A percentile compares a stretch with the other conserved stretches of the same genome.
Evolutionary conservation across 2,113 vertebrate species (phyloP).

Genomic region (Tachycineta bicolor): DNA sequence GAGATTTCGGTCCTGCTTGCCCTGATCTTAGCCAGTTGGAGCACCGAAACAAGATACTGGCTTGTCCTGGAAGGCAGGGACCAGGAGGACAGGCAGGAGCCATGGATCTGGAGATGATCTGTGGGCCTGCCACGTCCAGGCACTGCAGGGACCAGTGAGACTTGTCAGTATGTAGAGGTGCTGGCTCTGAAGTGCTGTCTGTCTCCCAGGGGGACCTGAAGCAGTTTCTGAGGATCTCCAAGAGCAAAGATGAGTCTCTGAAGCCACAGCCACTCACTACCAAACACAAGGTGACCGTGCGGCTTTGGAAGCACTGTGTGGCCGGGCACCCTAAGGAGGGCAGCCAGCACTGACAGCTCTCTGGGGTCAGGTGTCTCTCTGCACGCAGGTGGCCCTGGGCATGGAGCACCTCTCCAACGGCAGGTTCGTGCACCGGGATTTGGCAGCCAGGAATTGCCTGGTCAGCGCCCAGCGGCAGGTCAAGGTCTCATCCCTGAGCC

Average conservation of each 20-base stretch:
- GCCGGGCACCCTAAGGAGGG: neutral
- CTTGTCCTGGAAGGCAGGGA: neutral
- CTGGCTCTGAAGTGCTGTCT: neutral
- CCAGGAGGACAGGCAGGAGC: neutral
- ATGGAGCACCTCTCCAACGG: slow-evolving; percentile 96
- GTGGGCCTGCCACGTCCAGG: neutral
- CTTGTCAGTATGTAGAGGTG: neutral
- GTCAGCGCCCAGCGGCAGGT: slow-evolving; percentile 90
- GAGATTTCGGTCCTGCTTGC: neutral
- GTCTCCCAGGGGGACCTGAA: slow-evolving; percentile 91
- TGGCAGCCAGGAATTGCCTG: slow-evolving; percentile 94
- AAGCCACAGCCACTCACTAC: slow-evolving; percentile 91
- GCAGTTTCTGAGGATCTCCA: slow-evolving; percentile 95
- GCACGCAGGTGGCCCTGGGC: slow-evolving; percentile 92
- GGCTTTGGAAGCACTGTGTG: neutral
- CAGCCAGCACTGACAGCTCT: neutral
- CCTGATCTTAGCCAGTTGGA: neutral
- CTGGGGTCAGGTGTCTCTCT: slow-evolving; percentile 84
- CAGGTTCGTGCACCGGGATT: slow-evolving; percentile 94
- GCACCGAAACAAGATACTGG: neutral
- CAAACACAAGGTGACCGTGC: slow-evolving; percentile 89
- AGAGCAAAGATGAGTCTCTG: slow-evolving; percentile 91
- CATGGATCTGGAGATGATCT: neutral
- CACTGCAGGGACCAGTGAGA: neutral
- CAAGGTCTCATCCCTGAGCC: slow-evolving; percentile 90